Evolutionary conservation across 1,140 invertebrate genomes (phyloP).

Genomic region (Mya arenaria): DNA sequence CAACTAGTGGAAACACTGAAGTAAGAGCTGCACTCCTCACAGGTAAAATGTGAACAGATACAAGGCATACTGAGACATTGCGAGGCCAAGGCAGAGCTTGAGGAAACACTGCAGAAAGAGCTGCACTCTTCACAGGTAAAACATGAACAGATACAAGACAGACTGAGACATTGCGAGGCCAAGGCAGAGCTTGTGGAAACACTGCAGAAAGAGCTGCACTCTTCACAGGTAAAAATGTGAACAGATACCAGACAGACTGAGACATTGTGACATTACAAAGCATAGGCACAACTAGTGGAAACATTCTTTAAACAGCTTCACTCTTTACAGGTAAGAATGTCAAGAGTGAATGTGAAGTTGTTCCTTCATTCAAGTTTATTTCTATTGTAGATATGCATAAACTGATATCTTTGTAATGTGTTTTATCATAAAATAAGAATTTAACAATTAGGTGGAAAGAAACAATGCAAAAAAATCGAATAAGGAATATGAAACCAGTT

Average conservation of each 20-base stretch:
- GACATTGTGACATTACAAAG: conserved; percentile 84
- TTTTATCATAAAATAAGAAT: too few species aligned
- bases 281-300: conserved; percentile 84
- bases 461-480: too few species aligned
- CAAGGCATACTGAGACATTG: too few species aligned
- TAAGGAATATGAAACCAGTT: too few species aligned
- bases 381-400: too few species aligned
- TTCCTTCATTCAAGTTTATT: too few species aligned
- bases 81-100: neutral
- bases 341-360: too few species aligned
- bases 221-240: conserved; percentile 83
- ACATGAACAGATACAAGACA: too few species aligned
- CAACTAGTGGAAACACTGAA: conserved; percentile 84
- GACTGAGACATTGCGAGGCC: too few species aligned
- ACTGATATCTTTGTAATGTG: too few species aligned
- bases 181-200: conserved; percentile 84
- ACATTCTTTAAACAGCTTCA: conserved; percentile 85
- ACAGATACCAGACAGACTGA: conserved; percentile 86
- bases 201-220: conserved; percentile 85
- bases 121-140: neutral
- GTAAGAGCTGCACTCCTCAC: conserved; percentile 85
- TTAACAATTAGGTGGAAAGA: too few species aligned
- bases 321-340: conserved; percentile 83
- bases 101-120: neutral
- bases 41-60: conserved; percentile 76